Evolutionary conservation across 2,797 vertebrate species (phyloP).

Genomic region (Danio albolineatus): DNA sequence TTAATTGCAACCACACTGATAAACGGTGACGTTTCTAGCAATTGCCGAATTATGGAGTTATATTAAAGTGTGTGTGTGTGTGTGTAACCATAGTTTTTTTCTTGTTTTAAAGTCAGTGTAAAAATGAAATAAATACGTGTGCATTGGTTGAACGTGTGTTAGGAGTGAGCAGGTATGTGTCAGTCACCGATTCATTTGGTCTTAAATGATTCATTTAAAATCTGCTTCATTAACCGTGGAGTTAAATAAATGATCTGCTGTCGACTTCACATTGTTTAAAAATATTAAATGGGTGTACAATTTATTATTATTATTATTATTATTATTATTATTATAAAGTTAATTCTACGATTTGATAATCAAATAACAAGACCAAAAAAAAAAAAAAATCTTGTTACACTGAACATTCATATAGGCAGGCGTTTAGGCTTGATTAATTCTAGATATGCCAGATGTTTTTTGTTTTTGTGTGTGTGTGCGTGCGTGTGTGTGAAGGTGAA

Average conservation of each 20-base stretch:
- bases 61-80: not conserved
- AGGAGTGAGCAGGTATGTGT: constrained; percentile 14
- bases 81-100: not conserved
- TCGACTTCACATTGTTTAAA: not conserved
- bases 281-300: not conserved
- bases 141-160: not conserved
- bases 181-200: not conserved
- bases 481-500: not conserved
- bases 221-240: not conserved
- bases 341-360: not conserved
- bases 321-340: no score
- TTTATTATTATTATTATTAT: no score
- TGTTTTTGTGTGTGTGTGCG: not conserved
- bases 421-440: not conserved
- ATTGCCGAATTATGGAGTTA: no score
- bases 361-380: not conserved
- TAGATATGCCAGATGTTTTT: not conserved
- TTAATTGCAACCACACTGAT: constrained; percentile 51
- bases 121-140: not conserved
- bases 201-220: not conserved
- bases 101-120: not conserved
- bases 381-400: not conserved
- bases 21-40: not conserved
- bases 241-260: not conserved
- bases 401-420: not conserved